Conservation (phyloP, 2,113 vertebrate species). For the Microcebus griseorufus region DNA sequence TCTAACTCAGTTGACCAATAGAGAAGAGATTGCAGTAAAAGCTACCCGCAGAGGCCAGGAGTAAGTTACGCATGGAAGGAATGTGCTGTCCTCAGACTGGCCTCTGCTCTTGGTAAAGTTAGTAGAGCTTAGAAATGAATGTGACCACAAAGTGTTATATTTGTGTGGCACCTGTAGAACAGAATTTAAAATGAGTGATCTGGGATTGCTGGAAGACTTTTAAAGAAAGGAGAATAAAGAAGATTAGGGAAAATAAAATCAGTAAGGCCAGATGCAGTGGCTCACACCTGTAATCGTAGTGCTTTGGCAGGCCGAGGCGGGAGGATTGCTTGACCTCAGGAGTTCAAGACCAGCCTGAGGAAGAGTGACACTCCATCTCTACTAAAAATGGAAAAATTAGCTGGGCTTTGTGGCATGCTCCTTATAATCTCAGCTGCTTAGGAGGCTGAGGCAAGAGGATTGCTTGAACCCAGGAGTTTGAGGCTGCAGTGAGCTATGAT, state of each 20-base stretch:
- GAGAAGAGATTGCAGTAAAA: not conserved
- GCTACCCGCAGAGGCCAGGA: not conserved
- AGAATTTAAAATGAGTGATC: not conserved
- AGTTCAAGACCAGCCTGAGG: no score
- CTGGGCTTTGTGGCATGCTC: no score
- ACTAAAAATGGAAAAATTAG: no score
- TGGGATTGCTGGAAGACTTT: not conserved
- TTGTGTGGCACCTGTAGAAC: not conserved
- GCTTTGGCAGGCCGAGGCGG: no score
- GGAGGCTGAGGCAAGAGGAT: no score
- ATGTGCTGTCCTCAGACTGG: not conserved
- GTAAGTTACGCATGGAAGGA: not conserved
- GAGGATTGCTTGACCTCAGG: no score
- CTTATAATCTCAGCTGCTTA: no score
- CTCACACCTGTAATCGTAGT: no score
- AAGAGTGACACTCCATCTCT: no score
- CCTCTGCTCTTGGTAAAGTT: not conserved
- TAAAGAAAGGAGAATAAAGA: not conserved
- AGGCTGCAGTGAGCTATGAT: no score
- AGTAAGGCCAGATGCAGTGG: no score
- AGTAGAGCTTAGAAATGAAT: not conserved
- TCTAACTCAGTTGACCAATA: conserved; percentile 50
- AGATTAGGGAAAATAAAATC: not conserved
- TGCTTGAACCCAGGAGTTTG: no score
- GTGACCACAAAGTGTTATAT: not conserved